phyloP scores from a whole-genome alignment of 2,797 vertebrate genomes.

The Pelodytes ibericus region DNA sequence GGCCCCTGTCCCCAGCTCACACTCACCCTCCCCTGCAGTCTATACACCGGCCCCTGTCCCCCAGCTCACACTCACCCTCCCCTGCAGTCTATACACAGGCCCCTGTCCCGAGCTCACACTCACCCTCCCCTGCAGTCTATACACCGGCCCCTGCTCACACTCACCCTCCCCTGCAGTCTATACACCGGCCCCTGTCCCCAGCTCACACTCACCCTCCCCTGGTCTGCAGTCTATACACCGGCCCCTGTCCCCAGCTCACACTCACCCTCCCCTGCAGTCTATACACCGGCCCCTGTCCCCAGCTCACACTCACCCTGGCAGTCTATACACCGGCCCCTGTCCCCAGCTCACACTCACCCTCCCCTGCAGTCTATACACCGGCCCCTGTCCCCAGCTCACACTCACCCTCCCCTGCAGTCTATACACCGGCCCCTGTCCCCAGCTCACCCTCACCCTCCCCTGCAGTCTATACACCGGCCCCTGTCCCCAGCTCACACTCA shows the following conservation, averaged over 20 bases:
- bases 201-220: background rate
- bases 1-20: background rate
- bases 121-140: background rate
- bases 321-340: too few species aligned
- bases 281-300: too few species aligned
- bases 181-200: background rate
- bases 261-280: background rate
- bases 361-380: too few species aligned
- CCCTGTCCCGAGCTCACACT: too few species aligned
- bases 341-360: background rate
- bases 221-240: too few species aligned
- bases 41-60: too few species aligned
- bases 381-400: background rate
- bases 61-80: background rate
- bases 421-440: too few species aligned
- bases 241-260: background rate
- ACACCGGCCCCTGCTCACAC: too few species aligned
- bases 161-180: background rate
- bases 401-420: background rate
- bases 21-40: background rate
- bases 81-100: too few species aligned
- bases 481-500: background rate
- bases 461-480: too few species aligned
- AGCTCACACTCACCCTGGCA: background rate
- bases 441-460: background rate